A percentile compares a stretch with the other conserved stretches of the same genome.
Conservation (phyloP, 2,797 vertebrate genomes). For the Notolabrus celidotus region DNA sequence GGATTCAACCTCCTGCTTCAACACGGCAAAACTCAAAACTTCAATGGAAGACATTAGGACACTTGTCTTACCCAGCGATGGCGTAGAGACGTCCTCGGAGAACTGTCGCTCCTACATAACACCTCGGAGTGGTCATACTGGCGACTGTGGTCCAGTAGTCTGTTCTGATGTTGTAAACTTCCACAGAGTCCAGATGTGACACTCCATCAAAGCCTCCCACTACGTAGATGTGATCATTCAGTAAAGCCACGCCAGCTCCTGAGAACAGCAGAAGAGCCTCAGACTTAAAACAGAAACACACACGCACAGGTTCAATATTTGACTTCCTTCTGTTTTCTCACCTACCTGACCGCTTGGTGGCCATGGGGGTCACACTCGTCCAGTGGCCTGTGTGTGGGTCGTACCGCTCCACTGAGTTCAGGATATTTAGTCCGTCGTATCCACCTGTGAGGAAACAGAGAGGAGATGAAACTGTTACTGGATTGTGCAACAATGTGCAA, state of each 20-base stretch:
- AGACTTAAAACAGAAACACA: neutral
- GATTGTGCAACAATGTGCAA: no score
- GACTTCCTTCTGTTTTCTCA: neutral
- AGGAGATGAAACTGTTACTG: neutral
- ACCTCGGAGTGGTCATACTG: conserved; percentile 97
- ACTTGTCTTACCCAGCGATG: conserved; percentile 91
- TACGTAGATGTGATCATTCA: conserved; percentile 98
- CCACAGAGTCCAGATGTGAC: conserved; percentile 95
- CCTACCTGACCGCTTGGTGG: conserved; percentile 96
- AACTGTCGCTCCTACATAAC: conserved; percentile 97
- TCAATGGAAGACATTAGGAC: no score
- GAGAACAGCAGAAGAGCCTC: conserved; percentile 21
- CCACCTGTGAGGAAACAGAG: conserved; percentile 85
- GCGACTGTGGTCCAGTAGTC: conserved; percentile 98
- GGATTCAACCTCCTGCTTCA: no score
- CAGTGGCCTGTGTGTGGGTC: conserved; percentile 99
- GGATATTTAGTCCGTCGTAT: conserved; percentile 97
- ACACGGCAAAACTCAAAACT: no score
- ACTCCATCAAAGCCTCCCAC: conserved; percentile 98
- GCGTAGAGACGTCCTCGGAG: conserved; percentile 97
- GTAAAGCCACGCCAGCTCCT: conserved; percentile 96
- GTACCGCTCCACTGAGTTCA: conserved; percentile 98
- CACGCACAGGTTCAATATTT: neutral
- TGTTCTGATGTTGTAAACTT: conserved; percentile 97
- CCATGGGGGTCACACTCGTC: conserved; percentile 98